Percentiles rank a stretch among this genome's conserved stretches.
Evolutionary conservation across 2,888 invertebrate genomes (phyloP).

Genomic region (Choristoneura rosaceana): DNA sequence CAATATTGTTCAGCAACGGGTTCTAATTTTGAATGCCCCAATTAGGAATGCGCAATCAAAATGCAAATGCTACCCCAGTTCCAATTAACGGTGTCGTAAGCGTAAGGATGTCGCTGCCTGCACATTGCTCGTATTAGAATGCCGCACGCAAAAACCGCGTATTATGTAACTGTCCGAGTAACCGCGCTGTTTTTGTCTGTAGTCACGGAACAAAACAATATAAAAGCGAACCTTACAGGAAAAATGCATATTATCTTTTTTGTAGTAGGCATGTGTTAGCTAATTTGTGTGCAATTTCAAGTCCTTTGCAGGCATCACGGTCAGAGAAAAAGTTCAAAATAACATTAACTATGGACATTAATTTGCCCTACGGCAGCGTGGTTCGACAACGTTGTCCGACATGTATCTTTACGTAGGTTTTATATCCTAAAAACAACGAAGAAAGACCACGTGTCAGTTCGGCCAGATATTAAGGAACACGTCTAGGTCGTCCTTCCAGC

Average conservation of each 20-base stretch:
- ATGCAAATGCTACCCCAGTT: conserved; percentile 43
- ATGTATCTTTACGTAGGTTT: no score
- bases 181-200: conserved; percentile 8
- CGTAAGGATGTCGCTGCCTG: conserved; percentile 36
- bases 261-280: background rate
- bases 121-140: conserved; percentile 37
- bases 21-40: conserved; percentile 7
- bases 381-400: no score
- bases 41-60: conserved; percentile 30
- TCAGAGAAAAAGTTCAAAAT: background rate
- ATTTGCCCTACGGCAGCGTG: no score
- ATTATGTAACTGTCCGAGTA: conserved; percentile 42
- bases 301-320: background rate
- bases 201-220: conserved; percentile 22
- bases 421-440: no score
- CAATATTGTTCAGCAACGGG: background rate
- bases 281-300: background rate
- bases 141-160: conserved; percentile 36
- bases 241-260: background rate
- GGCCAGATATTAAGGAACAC: no score
- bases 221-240: background rate
- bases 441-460: no score
- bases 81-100: conserved; percentile 34
- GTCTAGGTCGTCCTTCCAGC: no score
- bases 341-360: background rate